Evolutionary conservation across 2,113 vertebrate genomes (phyloP).

Genomic region (Nanger granti): DNA sequence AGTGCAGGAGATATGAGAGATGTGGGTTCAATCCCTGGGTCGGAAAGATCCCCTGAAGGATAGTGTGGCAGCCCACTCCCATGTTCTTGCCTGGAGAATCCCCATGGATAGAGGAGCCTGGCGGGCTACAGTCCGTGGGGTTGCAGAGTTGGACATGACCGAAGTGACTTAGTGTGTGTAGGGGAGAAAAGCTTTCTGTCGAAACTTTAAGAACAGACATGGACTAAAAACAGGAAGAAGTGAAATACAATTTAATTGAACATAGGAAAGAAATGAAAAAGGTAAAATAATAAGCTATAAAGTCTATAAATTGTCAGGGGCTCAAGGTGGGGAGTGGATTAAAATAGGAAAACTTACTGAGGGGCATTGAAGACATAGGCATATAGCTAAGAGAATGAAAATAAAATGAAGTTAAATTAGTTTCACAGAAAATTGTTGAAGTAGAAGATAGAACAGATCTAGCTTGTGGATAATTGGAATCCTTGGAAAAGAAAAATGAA

Average conservation of each 20-base stretch:
- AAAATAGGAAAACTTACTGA: not conserved
- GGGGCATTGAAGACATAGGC: not conserved
- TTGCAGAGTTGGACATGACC: not conserved
- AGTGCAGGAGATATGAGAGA: not conserved
- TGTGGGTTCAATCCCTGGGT: not conserved
- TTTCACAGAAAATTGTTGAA: not conserved
- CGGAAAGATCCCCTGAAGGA: not conserved
- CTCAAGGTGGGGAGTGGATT: not conserved
- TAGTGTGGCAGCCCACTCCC: rapidly evolving
- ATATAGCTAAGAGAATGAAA: not conserved
- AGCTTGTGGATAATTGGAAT: not conserved
- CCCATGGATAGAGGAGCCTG: not conserved
- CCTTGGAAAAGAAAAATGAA: not conserved
- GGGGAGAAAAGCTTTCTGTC: not conserved
- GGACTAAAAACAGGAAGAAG: not conserved
- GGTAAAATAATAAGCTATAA: not conserved
- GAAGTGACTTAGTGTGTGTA: not conserved
- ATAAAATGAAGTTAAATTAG: not conserved
- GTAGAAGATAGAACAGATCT: not conserved
- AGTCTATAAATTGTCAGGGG: not conserved
- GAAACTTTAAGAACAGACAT: not conserved
- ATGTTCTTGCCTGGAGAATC: not conserved
- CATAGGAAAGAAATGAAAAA: not conserved
- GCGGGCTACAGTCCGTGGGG: rapidly evolving
- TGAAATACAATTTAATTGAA: not conserved